Evolutionary conservation across 2,888 invertebrate species (phyloP).

Genomic region (Mythimna albipuncta): DNA sequence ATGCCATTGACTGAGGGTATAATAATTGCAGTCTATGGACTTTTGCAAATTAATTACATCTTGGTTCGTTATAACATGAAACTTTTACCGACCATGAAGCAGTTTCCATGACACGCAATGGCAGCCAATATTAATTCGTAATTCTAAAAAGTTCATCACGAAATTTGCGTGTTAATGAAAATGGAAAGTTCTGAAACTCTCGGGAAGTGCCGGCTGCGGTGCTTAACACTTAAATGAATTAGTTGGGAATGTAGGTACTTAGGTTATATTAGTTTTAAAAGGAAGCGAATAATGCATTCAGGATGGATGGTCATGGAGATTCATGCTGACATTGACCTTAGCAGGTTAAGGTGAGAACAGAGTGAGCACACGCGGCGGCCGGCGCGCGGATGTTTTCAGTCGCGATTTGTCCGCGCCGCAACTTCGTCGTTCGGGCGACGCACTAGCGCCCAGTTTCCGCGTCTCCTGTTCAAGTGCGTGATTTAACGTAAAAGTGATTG

Average conservation of each 20-base stretch:
- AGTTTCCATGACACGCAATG: background rate
- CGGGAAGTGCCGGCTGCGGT: background rate
- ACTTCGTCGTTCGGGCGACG: constrained; percentile 54
- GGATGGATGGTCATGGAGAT: constrained; percentile 36
- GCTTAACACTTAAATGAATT: background rate
- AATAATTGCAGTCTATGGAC: background rate
- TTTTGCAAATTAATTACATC: constrained; percentile 1
- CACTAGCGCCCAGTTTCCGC: constrained; percentile 42
- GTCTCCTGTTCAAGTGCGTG: constrained; percentile 41
- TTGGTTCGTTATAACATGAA: background rate
- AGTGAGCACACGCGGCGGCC: constrained; percentile 37
- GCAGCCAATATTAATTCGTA: constrained; percentile 5
- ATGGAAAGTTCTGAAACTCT: constrained; percentile 6
- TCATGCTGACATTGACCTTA: constrained; percentile 63
- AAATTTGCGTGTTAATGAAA: constrained; percentile 9
- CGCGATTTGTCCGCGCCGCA: constrained; percentile 60
- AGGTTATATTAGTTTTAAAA: background rate
- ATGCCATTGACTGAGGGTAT: too few relatives aligned
- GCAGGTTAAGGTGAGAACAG: constrained; percentile 42
- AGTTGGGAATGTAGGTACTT: background rate
- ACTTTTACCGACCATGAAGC: background rate
- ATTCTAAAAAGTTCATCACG: constrained; percentile 5
- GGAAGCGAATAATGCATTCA: background rate
- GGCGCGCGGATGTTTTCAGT: constrained; percentile 64
- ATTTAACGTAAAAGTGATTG: constrained; percentile 41